Evolutionary conservation across 2,113 vertebrate species (phyloP).

Genomic region (Lagopus leucura): DNA sequence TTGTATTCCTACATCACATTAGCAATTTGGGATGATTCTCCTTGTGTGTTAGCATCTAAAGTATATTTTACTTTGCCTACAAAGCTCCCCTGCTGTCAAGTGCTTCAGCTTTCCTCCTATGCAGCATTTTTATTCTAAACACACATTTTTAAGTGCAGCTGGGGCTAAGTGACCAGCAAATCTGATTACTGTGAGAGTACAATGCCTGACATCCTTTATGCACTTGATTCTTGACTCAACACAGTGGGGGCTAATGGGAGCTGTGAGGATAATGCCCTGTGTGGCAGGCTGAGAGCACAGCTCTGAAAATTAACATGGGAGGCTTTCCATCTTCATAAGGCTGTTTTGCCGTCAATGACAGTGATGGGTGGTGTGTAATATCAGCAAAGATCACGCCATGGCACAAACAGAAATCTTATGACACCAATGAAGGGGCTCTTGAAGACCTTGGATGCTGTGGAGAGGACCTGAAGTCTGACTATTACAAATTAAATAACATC

Average conservation of each 20-base stretch:
- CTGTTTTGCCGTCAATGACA: background rate
- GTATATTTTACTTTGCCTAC: background rate
- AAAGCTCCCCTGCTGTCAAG: background rate
- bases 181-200: background rate
- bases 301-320: slow-evolving; percentile 27
- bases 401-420: background rate
- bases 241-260: slow-evolving; percentile 39
- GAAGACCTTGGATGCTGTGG: background rate
- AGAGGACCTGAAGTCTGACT: background rate
- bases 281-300: background rate
- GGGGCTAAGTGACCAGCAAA: slow-evolving; percentile 43
- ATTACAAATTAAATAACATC: background rate
- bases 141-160: slow-evolving; percentile 33
- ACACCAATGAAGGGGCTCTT: background rate
- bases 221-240: slow-evolving; percentile 43
- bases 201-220: slow-evolving; percentile 18
- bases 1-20: background rate
- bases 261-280: slow-evolving; percentile 12
- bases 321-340: slow-evolving; percentile 30
- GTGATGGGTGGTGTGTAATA: background rate
- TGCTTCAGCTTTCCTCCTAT: background rate
- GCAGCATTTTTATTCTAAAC: slow-evolving; percentile 41
- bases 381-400: background rate
- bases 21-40: background rate
- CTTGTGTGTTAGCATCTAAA: background rate